Base-by-base conservation (phyloP, 2,888 invertebrate species). In the Drosophila algonquin region DNA sequence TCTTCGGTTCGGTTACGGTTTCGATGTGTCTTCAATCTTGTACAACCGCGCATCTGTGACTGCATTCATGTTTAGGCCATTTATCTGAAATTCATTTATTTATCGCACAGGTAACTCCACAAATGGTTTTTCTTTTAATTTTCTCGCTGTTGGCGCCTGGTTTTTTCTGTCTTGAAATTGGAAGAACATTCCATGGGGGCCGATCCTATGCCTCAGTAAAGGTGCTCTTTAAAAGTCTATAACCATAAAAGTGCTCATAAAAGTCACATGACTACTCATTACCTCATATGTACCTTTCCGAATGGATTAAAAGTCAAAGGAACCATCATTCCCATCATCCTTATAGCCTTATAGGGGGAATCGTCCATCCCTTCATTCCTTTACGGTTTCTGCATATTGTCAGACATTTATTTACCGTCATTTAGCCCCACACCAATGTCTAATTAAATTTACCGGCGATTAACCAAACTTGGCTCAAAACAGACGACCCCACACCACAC, bases 371-470 rank as follows among this genome's bases (percentile, higher is more conserved):
- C 14, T 10, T 18, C 24, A n/a, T 48, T 46, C 54, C 58, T 51
- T 62, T 71, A 59, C 45, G 61, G 53, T 63, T 35, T n/a, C 40
- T 65, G 67, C 70, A 73, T 86, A 79, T 79, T 72, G 73, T 65
- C 76, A 89, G 82, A 84, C 87, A 78, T 89, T 80, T 87, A 87
- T 86, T 87, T 80, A 78, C 82, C 78, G 85, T 89, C 77, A 84
- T 87, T 87, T 77, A 69, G 5, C 40, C 84, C 68, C 85, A 84
- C 80, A 80, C 86, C 81, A 67, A 67, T 46, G 76, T 79, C 75
- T 87, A 89, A 87, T 87, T 87, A 89, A 87, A 87, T 87, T 88
- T 87, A 89, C 89, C 87, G 88, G 88, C 89, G 86, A 87, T 87
- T 87, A 87, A 88, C 89, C 87, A 87, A 40, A 87, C 84, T 89